Conservation (phyloP, 1,140 invertebrate genomes). For the Ceratina australensis region DNA sequence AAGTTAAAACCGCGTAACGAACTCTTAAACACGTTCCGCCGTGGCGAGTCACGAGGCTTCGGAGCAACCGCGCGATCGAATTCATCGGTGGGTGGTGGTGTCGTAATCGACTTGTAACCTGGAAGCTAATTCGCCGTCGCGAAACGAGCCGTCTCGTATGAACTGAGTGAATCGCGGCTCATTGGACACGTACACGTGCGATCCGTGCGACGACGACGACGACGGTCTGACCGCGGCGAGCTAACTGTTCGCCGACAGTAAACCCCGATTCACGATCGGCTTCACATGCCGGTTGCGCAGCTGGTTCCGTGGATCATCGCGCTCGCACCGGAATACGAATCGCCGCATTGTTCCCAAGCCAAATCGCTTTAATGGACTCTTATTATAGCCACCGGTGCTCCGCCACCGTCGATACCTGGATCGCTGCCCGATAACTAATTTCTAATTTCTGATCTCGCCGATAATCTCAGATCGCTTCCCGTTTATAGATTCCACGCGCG, state of each 20-base stretch:
- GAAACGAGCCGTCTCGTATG: conserved; percentile 20
- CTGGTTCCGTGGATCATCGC: conserved; percentile 48
- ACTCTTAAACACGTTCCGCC: not conserved
- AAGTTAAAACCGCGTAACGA: conserved; percentile 12
- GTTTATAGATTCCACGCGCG: too few relatives aligned
- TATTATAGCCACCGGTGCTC: conserved; percentile 55
- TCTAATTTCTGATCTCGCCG: not conserved
- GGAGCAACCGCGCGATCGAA: not conserved
- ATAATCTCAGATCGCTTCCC: conserved; percentile 6
- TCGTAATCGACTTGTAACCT: conserved; percentile 22
- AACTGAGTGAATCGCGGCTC: conserved; percentile 53
- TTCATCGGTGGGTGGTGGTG: not conserved
- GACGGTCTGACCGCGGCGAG: not conserved
- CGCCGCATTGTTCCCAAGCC: conserved; percentile 53
- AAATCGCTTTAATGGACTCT: conserved; percentile 62
- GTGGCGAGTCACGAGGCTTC: not conserved
- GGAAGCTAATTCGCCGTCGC: conserved; percentile 37
- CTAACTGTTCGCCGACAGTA: conserved; percentile 61
- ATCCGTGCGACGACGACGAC: conserved; percentile 37
- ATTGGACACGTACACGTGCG: conserved; percentile 64
- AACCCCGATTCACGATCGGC: conserved; percentile 62
- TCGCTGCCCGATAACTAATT: conserved; percentile 32
- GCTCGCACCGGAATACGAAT: conserved; percentile 55
- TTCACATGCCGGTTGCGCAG: conserved; percentile 63
- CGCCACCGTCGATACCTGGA: conserved; percentile 25